Percentiles rank a stretch among this genome's conserved stretches.
phyloP scores from a whole-genome alignment of 2,888 invertebrate genomes.

The Augiades crinisus region DNA sequence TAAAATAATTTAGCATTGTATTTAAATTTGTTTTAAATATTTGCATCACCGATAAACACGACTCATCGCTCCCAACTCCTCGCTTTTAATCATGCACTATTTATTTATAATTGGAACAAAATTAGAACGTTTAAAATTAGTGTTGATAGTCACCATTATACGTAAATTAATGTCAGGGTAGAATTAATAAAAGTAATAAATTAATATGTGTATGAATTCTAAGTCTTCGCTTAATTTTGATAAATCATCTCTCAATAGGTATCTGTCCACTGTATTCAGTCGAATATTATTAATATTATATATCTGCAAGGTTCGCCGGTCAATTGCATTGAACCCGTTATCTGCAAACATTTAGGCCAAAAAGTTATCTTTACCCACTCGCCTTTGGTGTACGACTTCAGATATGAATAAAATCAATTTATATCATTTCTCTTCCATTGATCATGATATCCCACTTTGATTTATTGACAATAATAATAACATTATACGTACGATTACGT shows the following conservation, averaged over 20 bases:
- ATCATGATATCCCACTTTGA: no score
- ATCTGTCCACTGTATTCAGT: constrained; percentile 71
- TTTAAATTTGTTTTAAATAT: constrained; percentile 22
- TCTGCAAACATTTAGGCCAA: no score
- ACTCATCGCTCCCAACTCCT: constrained; percentile 20
- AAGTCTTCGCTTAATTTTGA: constrained; percentile 68
- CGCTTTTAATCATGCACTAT: constrained; percentile 38
- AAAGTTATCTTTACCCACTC: no score
- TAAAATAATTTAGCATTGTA: constrained; percentile 40
- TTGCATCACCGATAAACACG: constrained; percentile 25
- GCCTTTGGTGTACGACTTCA: no score
- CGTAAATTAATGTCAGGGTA: constrained; percentile 95
- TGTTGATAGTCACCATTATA: constrained; percentile 87
- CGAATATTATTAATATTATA: constrained; percentile 32
- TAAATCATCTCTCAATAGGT: constrained; percentile 60
- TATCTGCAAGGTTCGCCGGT: no score
- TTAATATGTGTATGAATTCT: constrained; percentile 62
- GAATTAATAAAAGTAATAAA: constrained; percentile 62
- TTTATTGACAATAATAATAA: no score
- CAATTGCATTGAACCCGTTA: no score
- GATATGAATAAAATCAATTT: no score
- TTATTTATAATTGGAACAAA: constrained; percentile 60
- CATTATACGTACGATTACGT: no score
- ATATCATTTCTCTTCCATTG: no score
- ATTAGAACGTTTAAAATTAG: constrained; percentile 67